A percentile compares a stretch with the other conserved stretches of the same genome.
Conservation (phyloP, 1,140 invertebrate genomes). For the fruit fly (Drosophila melanogaster) region DNA sequence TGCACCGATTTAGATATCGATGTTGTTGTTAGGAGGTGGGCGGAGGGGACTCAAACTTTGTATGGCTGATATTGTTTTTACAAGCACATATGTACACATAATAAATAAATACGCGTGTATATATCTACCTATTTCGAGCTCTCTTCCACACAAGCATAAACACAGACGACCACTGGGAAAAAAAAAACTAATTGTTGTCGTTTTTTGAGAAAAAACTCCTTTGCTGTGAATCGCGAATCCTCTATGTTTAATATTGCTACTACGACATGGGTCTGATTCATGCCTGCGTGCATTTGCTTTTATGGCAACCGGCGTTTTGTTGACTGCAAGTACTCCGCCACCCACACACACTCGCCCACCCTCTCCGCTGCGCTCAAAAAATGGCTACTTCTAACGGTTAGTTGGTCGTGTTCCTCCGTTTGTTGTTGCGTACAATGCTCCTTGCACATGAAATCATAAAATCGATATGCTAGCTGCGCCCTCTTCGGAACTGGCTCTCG, state of each 20-base stretch:
- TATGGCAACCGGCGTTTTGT: constrained; percentile 66
- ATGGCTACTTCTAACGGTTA: constrained; percentile 20
- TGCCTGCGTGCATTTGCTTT: constrained; percentile 18
- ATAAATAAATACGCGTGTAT: constrained; percentile 11
- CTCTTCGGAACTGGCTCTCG: constrained; percentile 63
- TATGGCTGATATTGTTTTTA: constrained; percentile 59
- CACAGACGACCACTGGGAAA: constrained; percentile 57
- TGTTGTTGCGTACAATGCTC: constrained; percentile 61
- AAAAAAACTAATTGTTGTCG: constrained; percentile 60
- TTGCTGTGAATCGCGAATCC: constrained; percentile 25
- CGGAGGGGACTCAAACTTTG: constrained; percentile 34
- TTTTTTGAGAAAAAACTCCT: constrained; percentile 20
- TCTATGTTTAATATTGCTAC: constrained; percentile 11
- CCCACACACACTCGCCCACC: neutral
- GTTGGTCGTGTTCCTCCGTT: constrained; percentile 23
- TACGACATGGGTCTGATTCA: neutral
- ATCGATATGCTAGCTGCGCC: constrained; percentile 77
- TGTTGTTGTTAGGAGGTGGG: constrained; percentile 9
- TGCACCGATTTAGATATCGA: constrained; percentile 59
- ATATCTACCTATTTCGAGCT: constrained; percentile 26
- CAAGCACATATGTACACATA: constrained; percentile 7
- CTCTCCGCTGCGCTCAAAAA: neutral
- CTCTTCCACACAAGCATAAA: constrained; percentile 40
- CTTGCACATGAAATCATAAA: constrained; percentile 76
- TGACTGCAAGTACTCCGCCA: constrained; percentile 34